A percentile compares a stretch with the other conserved stretches of the same genome.
phyloP scores from a whole-genome alignment of 2,113 vertebrate species.

The Ochotona princeps region DNA sequence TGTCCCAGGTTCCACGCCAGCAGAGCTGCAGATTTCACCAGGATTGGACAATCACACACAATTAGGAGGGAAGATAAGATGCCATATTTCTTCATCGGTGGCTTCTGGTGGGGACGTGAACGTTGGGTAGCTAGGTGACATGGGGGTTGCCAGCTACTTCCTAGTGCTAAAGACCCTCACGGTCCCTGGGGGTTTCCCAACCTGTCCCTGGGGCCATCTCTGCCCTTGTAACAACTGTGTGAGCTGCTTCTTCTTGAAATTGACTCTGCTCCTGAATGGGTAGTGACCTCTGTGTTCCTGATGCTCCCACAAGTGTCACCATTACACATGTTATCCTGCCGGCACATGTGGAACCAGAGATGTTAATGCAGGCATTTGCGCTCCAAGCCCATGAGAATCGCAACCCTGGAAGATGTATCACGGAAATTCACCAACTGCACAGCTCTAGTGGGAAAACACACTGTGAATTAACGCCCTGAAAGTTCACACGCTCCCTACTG shows the following conservation, averaged over 20 bases:
- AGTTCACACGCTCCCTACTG: not conserved
- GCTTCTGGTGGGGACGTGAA: not conserved
- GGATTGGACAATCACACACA: not conserved
- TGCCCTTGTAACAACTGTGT: not conserved
- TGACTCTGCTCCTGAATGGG: not conserved
- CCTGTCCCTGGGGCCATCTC: not conserved
- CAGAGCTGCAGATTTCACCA: not conserved
- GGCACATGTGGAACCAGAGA: not conserved
- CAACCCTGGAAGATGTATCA: not conserved
- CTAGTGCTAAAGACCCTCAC: not conserved
- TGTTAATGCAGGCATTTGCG: not conserved
- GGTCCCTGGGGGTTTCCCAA: not conserved
- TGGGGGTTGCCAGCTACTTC: not conserved
- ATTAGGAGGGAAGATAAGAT: not conserved
- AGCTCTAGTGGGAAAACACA: not conserved
- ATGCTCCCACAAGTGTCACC: not conserved
- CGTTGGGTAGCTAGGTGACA: not conserved
- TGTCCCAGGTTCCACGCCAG: not conserved
- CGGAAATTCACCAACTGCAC: conserved; percentile 11
- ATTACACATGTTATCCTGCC: not conserved
- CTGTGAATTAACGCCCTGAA: not conserved
- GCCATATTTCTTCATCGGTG: not conserved
- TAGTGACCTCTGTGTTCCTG: not conserved
- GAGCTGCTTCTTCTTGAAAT: not conserved
- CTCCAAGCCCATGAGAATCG: not conserved